Evolutionary conservation across 2,113 vertebrate species (phyloP), one percentile per base, ranked within the genome.

Genomic region (Thunnus maccoyii): DNA sequence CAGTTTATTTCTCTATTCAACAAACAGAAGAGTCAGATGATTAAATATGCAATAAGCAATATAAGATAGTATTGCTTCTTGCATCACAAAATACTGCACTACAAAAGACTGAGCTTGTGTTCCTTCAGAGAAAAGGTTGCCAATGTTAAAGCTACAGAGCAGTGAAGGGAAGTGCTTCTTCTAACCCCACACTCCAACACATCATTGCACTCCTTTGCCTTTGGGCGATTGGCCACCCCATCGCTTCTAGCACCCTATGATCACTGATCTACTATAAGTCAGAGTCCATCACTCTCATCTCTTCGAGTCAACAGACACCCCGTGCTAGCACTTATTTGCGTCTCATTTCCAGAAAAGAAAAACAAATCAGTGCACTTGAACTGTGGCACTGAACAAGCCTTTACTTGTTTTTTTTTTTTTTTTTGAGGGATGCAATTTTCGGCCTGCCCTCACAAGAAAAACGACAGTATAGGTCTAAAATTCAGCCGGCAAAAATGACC

Each of bases 1-100:
- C 70, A 52, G 25, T 12, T 60, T 54, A 55, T 83, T 76, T 71
- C 56, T 60, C 22, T 54, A 41, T 41, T 78, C 77, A 66, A 78
- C 60, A 56, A 20, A 60, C 63, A 70, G 20, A 68, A 44, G 48
- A 82, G 16, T 48, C 65, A 52, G 30, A 71, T 25, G 51, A 77
- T 68, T 62, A 72, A 85, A 32, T 15, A 78, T 64, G 41, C 17
- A 67, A 76, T 79, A 41, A 67, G 36, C 36, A 41, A 41, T 41
- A 41, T 41, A 51, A 10, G 9, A 67, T 32, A 16, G 9, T 25
- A 64, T n/a, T 30, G 25, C 27, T 5, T 13, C 3, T 51, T 18
- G 46, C 64, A 30, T 30, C 9, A 4, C 50, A 30, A 66, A 66
- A 51, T 17, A 32, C 22, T 32, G 17, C 3, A 48, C 12, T 22